Base-by-base conservation (phyloP, 2,113 vertebrate genomes). In the Isichthys henryi region DNA sequence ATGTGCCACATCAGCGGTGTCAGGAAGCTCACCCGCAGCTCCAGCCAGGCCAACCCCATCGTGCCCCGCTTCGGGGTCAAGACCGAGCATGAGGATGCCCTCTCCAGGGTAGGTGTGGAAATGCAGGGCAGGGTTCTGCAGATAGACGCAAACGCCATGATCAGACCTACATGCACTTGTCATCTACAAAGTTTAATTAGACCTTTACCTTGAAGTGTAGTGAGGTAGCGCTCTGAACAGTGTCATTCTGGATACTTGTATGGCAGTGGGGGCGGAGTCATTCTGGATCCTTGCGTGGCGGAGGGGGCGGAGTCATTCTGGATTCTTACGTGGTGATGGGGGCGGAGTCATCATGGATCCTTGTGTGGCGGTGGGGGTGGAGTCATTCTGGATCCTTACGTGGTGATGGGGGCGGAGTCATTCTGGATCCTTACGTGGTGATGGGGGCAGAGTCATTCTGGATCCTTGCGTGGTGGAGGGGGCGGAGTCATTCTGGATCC, bases 1-100 rank as follows among this genome's bases (percentile, higher is more conserved):
- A 98, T 98, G 97, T 97, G 96, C 92, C 97, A 97, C 93, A 98
- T 98, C 94, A 97, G 96, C 0, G 97, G 97, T 0, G 96, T 98
- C 90, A 97, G 96, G 94, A 98, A 97, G 91, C 95, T 97, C 89
- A 95, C 92, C 2, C 97, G 97, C 92, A 96, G 96, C 86, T 96
- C 95, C 92, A 96, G 96, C 94, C 95, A 97, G 91, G 95, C 95
- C 23, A 96, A 96, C 91, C 94, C 96, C 66, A 92, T 94, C 90
- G 89, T 97, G 92, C 97, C 97, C 84, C 96, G 96, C 84, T 98
- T 97, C 21, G 97, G 97, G 48, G 96, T 98, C 89, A 97, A 97
- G 94, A 97, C 97, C 0, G 96, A 97, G 87, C 97, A 98, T 23
- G 97, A 98, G 92, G 97, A 98, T 0, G 93, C 95, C 49, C 93